Conservation (phyloP, 1,140 invertebrate genomes). For the Penaeus indicus region DNA sequence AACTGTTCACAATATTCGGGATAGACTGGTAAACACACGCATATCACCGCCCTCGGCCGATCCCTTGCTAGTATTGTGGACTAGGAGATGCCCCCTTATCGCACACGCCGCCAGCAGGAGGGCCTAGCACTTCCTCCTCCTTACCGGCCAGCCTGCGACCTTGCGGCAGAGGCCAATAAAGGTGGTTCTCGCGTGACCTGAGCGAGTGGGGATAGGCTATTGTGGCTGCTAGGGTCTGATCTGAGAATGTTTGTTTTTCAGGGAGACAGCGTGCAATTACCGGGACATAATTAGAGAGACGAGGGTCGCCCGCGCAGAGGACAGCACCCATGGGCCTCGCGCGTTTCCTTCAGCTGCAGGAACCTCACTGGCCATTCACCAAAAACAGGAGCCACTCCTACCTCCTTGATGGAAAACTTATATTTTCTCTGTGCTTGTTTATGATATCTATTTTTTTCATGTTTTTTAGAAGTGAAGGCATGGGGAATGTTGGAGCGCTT, state of each 20-base stretch:
- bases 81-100: constrained; percentile 56
- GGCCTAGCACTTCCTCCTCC: neutral
- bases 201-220: neutral
- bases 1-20: constrained; percentile 57
- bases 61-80: constrained; percentile 53
- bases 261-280: constrained; percentile 61
- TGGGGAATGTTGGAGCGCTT: too few relatives aligned
- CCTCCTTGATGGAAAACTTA: too few relatives aligned
- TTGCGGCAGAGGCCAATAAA: too few relatives aligned
- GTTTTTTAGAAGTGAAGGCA: too few relatives aligned
- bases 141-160: neutral
- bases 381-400: too few relatives aligned
- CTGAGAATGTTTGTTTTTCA: constrained; percentile 61
- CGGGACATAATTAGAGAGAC: constrained; percentile 58
- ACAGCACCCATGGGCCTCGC: constrained; percentile 41
- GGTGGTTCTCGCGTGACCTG: constrained; percentile 15
- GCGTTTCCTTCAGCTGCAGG: constrained; percentile 32
- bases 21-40: constrained; percentile 51
- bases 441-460: too few relatives aligned
- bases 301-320: constrained; percentile 47
- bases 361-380: neutral
- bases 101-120: neutral
- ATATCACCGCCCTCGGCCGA: constrained; percentile 47
- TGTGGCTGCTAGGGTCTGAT: constrained; percentile 22
- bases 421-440: too few relatives aligned